These are phyloP conservation scores for Drosophila leonis DNA, from an alignment of 2,888 invertebrate genomes.

Conservation along the genomic window DNA sequence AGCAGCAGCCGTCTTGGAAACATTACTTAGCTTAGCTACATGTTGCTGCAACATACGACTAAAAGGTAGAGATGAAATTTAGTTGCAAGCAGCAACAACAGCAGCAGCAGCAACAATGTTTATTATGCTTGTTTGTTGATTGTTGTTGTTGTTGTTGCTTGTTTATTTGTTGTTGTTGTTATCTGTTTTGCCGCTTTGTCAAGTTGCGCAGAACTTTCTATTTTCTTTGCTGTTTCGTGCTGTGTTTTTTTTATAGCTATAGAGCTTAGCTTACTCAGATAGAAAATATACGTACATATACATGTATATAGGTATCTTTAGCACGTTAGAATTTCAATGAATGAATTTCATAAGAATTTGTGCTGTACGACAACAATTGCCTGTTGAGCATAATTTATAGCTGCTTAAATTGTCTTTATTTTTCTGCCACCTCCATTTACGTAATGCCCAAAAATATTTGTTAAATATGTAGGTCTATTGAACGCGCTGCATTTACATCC, in stretches of 20 bases:
- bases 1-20: constrained; percentile 30
- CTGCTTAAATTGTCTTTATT: neutral
- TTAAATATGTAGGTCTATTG: constrained; percentile 32
- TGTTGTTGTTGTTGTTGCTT: constrained; percentile 13
- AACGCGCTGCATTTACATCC: constrained; percentile 40
- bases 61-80: constrained; percentile 35
- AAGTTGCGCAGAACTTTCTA: constrained; percentile 81
- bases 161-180: constrained; percentile 22
- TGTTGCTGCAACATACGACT: constrained; percentile 48
- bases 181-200: constrained; percentile 32
- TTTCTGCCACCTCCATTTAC: constrained; percentile 27
- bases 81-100: constrained; percentile 23
- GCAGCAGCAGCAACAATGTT: constrained; percentile 14
- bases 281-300: neutral
- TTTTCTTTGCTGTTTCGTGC: constrained; percentile 80
- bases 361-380: constrained; percentile 28
- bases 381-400: constrained; percentile 24
- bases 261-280: constrained; percentile 10
- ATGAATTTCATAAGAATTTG: constrained; percentile 39
- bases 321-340: constrained; percentile 70
- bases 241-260: constrained; percentile 45
- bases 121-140: constrained; percentile 22
- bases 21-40: constrained; percentile 49
- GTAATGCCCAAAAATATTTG: constrained; percentile 36
- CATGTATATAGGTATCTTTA: constrained; percentile 10